Evolutionary conservation across 2,113 vertebrate genomes (phyloP).

Genomic region (Catharus bicknelli): DNA sequence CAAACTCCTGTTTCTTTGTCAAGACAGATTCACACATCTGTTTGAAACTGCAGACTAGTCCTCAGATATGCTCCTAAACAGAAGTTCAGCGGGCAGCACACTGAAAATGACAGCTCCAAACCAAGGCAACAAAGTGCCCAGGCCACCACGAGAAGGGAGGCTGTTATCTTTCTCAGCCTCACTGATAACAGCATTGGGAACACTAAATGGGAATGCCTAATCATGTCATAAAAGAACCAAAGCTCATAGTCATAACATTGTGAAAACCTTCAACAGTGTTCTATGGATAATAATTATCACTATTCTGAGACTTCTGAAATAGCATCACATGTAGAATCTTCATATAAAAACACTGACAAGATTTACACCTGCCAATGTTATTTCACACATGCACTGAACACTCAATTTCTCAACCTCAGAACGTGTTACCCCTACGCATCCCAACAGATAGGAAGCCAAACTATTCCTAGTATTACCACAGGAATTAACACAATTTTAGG

Average conservation of each 20-base stretch:
- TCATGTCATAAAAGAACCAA: neutral
- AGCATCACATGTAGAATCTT: neutral
- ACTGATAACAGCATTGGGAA: neutral
- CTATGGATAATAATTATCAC: neutral
- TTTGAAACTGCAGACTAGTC: neutral
- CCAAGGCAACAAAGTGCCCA: neutral
- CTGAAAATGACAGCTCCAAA: neutral
- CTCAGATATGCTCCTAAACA: neutral
- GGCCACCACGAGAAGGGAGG: neutral
- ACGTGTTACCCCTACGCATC: neutral
- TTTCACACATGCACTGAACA: neutral
- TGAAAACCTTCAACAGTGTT: neutral
- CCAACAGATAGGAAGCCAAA: accelerated
- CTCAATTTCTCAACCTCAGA: neutral
- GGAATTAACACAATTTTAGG: neutral
- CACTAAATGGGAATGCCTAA: neutral
- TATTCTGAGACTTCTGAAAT: neutral
- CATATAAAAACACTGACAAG: neutral
- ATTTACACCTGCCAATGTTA: neutral
- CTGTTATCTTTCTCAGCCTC: neutral
- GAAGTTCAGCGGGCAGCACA: neutral
- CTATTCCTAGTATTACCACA: neutral
- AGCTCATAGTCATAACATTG: neutral
- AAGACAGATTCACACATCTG: neutral
- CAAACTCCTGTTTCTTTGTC: neutral